Conservation (phyloP, 2,888 invertebrate genomes). For the Ectobius pallidus region DNA sequence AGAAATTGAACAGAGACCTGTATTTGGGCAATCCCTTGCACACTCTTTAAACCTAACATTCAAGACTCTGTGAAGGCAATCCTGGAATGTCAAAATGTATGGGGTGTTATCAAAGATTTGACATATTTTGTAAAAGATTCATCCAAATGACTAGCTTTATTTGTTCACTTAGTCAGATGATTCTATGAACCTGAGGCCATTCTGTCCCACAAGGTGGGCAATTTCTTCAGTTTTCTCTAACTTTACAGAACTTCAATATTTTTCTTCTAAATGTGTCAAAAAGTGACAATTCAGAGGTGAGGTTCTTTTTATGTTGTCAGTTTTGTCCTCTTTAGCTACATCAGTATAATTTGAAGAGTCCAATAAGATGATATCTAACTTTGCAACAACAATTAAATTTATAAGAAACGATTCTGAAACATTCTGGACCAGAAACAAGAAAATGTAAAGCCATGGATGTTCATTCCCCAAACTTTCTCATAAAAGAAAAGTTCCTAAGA, state of each 20-base stretch:
- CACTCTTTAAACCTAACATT: too few relatives aligned
- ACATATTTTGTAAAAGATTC: background rate
- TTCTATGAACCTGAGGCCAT: background rate
- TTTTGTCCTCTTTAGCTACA: too few relatives aligned
- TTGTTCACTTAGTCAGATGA: background rate
- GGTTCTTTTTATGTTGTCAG: background rate
- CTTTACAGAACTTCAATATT: background rate
- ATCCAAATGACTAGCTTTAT: too few relatives aligned
- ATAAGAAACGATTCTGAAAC: too few relatives aligned
- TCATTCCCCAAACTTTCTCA: background rate
- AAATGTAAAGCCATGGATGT: background rate
- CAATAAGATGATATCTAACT: background rate
- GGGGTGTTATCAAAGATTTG: background rate
- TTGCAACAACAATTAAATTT: background rate
- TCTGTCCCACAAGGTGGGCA: background rate
- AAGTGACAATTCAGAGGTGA: background rate
- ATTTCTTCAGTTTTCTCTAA: background rate
- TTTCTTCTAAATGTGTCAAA: background rate
- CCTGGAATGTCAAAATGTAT: background rate
- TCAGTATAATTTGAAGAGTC: background rate
- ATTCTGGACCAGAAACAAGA: background rate
- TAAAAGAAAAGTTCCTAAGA: slow-evolving; percentile 6
- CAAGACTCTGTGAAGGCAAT: background rate
- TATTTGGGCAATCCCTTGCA: background rate
- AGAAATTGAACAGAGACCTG: background rate